Evolutionary conservation across 1,140 invertebrate species (phyloP), one percentile per base, ranked within the genome.

Genomic region (Nomia melanderi): DNA sequence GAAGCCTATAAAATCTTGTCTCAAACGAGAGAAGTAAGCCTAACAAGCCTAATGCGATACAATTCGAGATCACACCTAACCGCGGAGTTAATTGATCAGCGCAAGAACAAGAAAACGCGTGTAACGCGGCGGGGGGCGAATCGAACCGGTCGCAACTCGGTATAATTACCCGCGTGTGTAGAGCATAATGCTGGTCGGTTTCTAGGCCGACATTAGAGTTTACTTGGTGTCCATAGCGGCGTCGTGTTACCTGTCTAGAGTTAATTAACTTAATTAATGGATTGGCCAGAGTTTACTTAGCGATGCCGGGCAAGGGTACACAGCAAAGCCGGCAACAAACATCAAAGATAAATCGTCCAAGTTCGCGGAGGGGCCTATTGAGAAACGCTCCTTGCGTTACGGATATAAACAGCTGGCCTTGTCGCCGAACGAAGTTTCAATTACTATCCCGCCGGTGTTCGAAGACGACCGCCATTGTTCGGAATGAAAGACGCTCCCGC

Each of bases 201-300:
- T 83, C 75, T 71, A 73, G 77, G 71, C 78, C 79, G 80, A 79
- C 79, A 86, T 86, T 85, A 80, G 84, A 84, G 82, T 84, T 86
- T 87, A 85, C 80, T 87, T 79, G 79, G 70, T 77, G 77, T 82
- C 82, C 86, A 83, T 84, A 81, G 64, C 71, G 63, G 73, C 73
- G 75, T 60, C 82, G 78, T 83, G 86, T 86, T 87, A 86, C 87
- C 84, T 85, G 86, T 81, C 82, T 59, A 73, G 66, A 86, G 84
- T 86, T 88, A 87, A 88, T 88, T 88, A 88, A 87, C 72, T 87
- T 88, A 88, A 88, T 88, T 88, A 88, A 88, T 87, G 86, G 86
- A 88, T 87, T 81, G 87, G 84, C 86, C 70, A 79, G 76, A 85
- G 86, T 82, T 88, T 86, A 72, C 82, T 80, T 63, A 66, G 53